Percentiles rank a stretch among this genome's conserved stretches.
These are phyloP conservation scores for Leucoraja erinaceus DNA, from an alignment of 2,113 vertebrate genomes.

Conservation along the genomic window DNA sequence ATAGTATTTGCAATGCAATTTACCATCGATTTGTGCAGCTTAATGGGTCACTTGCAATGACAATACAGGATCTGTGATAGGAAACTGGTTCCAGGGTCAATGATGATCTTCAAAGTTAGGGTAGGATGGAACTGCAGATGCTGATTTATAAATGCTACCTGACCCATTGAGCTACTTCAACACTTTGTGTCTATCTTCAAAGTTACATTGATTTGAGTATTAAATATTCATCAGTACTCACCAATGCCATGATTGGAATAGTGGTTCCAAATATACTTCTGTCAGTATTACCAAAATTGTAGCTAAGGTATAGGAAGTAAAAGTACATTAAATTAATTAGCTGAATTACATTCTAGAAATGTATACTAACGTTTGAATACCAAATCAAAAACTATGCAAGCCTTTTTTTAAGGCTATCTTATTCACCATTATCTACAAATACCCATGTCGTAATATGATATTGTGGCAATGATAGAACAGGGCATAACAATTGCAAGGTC, in stretches of 20 bases:
- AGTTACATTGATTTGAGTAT: background rate
- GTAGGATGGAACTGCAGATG: too few species aligned
- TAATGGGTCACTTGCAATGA: background rate
- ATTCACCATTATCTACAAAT: background rate
- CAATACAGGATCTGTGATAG: background rate
- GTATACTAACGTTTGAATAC: background rate
- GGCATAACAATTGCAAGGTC: too few species aligned
- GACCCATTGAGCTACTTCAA: too few species aligned
- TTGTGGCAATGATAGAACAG: too few species aligned
- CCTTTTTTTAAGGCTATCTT: background rate
- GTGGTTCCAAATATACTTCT: conserved; percentile 75
- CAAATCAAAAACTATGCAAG: background rate
- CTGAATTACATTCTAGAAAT: background rate
- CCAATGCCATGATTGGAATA: conserved; percentile 81
- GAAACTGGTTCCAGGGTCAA: background rate
- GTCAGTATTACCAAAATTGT: conserved; percentile 74
- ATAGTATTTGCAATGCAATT: too few species aligned
- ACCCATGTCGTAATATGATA: too few species aligned
- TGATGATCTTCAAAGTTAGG: background rate
- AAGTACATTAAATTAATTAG: background rate
- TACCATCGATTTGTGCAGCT: background rate
- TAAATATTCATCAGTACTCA: conserved; percentile 59
- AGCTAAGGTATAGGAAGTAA: conserved; percentile 54
- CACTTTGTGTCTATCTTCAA: background rate
- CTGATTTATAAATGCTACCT: too few species aligned